Evolutionary conservation across 2,888 invertebrate genomes (phyloP), one percentile per base, ranked within the genome.

Genomic region (Drosophila histrio): DNA sequence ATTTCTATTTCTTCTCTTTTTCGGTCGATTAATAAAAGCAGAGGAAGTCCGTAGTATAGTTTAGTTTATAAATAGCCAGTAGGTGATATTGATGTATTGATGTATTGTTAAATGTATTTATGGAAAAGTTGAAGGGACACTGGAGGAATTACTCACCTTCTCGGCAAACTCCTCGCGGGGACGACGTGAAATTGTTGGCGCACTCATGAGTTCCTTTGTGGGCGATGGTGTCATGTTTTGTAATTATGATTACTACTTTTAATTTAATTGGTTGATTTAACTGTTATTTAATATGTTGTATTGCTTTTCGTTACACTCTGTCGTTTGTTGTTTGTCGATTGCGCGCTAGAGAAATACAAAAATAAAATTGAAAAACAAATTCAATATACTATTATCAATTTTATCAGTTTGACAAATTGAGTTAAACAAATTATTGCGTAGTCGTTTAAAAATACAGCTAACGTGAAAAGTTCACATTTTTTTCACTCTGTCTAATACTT

Each of bases 121-220:
- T 47, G 41, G 47, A 57, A 47, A 38, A 22, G 39, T 8, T 26
- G 44, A 38, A 39, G 46, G 52, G 39, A 38, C 44, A 21, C n/a
- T 11, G 26, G 15, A 6, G 22, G 24, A 41, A 26, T 36, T 22
- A 79, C 90, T 89, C 76, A 91, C 90, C 89, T 90, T 90, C 62
- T 91, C 90, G n/a, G 91, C 87, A 57, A 91, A 91, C 58, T 91
- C 90, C 68, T 91, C 90, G 22, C 90, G 91, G 30, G 91, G 87
- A n/a, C 90, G 90, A 34, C 90, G 88, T 21, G 90, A 90, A 66
- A 89, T 75, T 28, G 91, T 87, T 73, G 73, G 88, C 57, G 79
- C 83, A 57, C 68, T 85, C 80, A 77, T 82, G 63, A 87, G 89
- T 50, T 91, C 90, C 84, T 91, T 91, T 58, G 91, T 91, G 58